phyloP scores from a whole-genome alignment of 2,797 vertebrate genomes.

The Pygocentrus nattereri region DNA sequence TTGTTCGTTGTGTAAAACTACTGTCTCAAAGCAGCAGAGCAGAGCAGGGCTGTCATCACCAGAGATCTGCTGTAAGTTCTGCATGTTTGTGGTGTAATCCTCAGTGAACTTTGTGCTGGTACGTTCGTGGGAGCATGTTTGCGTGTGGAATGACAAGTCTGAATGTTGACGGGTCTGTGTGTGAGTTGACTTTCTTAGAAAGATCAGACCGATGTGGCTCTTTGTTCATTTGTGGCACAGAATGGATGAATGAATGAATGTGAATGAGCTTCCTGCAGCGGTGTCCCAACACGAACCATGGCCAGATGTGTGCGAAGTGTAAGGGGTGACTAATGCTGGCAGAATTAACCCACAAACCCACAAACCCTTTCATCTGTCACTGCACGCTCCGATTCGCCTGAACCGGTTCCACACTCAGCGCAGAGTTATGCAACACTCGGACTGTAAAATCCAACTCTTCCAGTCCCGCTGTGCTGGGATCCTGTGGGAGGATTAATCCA shows the following conservation, averaged over 20 bases:
- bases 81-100: too few relatives aligned
- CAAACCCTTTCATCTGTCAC: background rate
- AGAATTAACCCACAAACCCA: conserved; percentile 5
- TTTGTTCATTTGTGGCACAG: conserved; percentile 31
- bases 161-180: background rate
- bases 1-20: too few relatives aligned
- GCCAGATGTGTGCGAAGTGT: conserved; percentile 26
- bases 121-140: background rate
- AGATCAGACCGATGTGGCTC: conserved; percentile 52
- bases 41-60: too few relatives aligned
- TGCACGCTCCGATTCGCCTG: background rate
- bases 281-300: conserved; percentile 50
- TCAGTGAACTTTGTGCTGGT: too few relatives aligned
- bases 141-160: background rate
- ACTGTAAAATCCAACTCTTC: conserved; percentile 42
- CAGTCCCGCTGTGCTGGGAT: conserved; percentile 22
- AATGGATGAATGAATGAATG: conserved; percentile 3
- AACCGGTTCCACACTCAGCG: background rate
- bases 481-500: conserved; percentile 43
- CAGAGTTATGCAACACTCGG: conserved; percentile 22
- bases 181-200: conserved; percentile 20
- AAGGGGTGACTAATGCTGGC: conserved; percentile 45
- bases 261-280: background rate
- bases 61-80: too few relatives aligned
- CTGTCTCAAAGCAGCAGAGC: too few relatives aligned